Percentiles rank a stretch among this genome's conserved stretches.
These are phyloP conservation scores for Solea solea DNA, from an alignment of 2,113 vertebrate genomes.

Conservation along the genomic window DNA sequence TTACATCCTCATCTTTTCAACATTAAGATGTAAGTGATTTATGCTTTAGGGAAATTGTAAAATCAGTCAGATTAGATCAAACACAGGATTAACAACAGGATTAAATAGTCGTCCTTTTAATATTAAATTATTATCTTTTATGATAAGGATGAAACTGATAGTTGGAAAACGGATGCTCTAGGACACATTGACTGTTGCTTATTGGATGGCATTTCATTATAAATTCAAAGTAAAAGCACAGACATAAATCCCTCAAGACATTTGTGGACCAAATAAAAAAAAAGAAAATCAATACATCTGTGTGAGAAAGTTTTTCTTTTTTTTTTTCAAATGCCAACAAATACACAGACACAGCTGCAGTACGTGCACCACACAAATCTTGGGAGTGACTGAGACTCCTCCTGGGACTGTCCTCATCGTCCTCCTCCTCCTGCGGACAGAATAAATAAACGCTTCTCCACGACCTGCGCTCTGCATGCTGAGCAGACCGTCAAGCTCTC, in stretches of 20 bases:
- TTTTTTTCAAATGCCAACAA: neutral
- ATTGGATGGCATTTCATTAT: neutral
- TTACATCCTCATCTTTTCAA: too few relatives aligned
- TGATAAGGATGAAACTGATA: too few relatives aligned
- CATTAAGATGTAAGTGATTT: too few relatives aligned
- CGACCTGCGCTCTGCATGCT: constrained; percentile 62
- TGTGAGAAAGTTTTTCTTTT: constrained; percentile 22
- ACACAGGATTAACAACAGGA: too few relatives aligned
- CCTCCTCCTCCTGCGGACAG: constrained; percentile 53
- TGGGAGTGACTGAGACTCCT: constrained; percentile 43
- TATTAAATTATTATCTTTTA: too few relatives aligned
- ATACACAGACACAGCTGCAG: constrained; percentile 3
- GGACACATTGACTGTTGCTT: too few relatives aligned
- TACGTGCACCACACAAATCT: constrained; percentile 12
- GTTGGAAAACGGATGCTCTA: too few relatives aligned
- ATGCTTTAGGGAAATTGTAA: too few relatives aligned
- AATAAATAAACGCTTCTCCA: constrained; percentile 66
- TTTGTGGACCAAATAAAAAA: constrained; percentile 6
- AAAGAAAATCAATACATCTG: constrained; percentile 24
- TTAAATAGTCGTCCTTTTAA: too few relatives aligned
- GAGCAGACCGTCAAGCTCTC: constrained; percentile 60
- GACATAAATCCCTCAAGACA: constrained; percentile 5
- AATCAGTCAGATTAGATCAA: too few relatives aligned
- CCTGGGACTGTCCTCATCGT: constrained; percentile 37
- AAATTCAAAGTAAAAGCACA: neutral